These are phyloP conservation scores for Colletes latitarsis DNA, from an alignment of 1,140 invertebrate genomes.

Conservation along the genomic window DNA sequence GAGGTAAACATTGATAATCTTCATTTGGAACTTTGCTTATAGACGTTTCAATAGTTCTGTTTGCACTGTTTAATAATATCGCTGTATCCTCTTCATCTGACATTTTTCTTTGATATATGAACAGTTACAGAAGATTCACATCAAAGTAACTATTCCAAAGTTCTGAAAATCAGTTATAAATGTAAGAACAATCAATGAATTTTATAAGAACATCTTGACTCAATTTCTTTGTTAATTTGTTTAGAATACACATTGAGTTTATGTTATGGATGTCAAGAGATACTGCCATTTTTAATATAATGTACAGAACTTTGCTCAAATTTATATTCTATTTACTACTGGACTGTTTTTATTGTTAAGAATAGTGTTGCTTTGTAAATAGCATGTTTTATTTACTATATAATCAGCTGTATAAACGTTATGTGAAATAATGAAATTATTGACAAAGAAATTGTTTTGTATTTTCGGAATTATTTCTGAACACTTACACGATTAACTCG, in stretches of 20 bases:
- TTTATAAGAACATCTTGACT: neutral
- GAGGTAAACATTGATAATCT: conserved; percentile 68
- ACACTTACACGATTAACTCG: neutral
- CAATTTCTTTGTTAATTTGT: no score
- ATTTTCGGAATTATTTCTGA: neutral
- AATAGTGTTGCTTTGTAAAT: neutral
- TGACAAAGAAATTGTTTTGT: neutral
- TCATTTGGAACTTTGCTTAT: conserved; percentile 61
- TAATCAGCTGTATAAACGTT: neutral
- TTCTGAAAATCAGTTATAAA: conserved; percentile 9
- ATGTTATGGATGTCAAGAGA: neutral
- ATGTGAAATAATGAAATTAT: neutral
- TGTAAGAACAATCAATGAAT: no score
- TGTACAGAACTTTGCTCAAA: neutral
- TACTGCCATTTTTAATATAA: neutral
- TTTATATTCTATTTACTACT: neutral
- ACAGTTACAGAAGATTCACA: neutral
- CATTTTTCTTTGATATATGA: conserved; percentile 56
- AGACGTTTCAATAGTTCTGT: conserved; percentile 50
- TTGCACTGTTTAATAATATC: conserved; percentile 71
- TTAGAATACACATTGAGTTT: no score
- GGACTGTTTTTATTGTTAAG: neutral
- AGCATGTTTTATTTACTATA: neutral
- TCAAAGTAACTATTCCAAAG: neutral
- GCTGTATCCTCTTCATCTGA: conserved; percentile 78